Base-by-base conservation (phyloP, 2,113 vertebrate genomes). In the Solea solea region DNA sequence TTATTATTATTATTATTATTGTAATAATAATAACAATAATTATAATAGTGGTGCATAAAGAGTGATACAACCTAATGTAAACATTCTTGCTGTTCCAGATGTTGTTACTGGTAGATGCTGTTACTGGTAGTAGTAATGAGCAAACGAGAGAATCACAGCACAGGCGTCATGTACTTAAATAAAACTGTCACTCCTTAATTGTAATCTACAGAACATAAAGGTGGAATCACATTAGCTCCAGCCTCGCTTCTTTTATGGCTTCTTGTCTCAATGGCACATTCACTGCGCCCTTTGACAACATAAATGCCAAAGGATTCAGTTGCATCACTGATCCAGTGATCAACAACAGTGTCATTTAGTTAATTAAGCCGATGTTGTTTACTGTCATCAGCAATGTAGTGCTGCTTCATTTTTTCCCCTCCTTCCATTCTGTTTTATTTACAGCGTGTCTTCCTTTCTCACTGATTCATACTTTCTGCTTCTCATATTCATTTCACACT, bases 401-500 rank as follows among this genome's bases (percentile, higher is more conserved):
- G 76, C 74, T 42, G 15, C 48, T 74, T 66, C 52, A 15, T 71
- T 67, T 71, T 12, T 57, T 80, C 78, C 62, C 59, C 78, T 76
- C 51, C 58, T 61, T 75, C 71, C 10, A 40, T 77, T 78, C 62
- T 69, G 56, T 78, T 34, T 6, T 48, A 74, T 59, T 69, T 28
- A 51, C 50, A 57, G 52, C 78, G 84, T 74, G 48, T 81, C 66
- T 51, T 65, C 61, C 54, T 9, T 51, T 75, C 45, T 69, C 76
- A 69, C 74, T 79, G 69, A 87, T 81, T 88, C 79, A 83, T 72
- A 61, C 49, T 73, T 76, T 84, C 53, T 74, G 49, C 57, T 55
- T 63, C 63, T 41, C 39, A 12, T 86, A 12, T 86, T 61, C 53
- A 60, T 63, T 72, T 87, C 61, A 52, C 34, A 4, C 34, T 34